Evolutionary conservation across 2,113 vertebrate species (phyloP).

Genomic region (Pleuronectes platessa): DNA sequence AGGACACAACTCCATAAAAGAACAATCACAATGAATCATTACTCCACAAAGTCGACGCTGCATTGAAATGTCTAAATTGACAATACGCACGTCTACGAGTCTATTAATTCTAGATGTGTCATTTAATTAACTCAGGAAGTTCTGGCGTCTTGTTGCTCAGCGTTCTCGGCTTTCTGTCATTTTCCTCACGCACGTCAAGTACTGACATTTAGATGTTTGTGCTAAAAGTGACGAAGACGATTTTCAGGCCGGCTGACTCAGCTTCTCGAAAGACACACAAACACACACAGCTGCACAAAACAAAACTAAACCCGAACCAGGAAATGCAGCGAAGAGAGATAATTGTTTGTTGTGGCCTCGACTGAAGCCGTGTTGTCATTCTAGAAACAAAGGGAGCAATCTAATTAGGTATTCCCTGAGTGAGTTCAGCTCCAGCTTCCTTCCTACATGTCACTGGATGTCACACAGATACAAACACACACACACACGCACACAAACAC

Average conservation of each 20-base stretch:
- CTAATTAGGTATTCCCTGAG: conserved; percentile 60
- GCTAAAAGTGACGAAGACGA: not conserved
- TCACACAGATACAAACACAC: conserved; percentile 25
- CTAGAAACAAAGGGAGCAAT: conserved; percentile 3
- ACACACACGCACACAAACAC: too few relatives aligned
- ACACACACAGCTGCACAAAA: not conserved
- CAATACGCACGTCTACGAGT: not conserved
- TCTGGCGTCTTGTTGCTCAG: not conserved
- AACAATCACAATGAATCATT: conserved; percentile 32
- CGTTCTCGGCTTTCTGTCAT: not conserved
- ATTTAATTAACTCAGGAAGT: not conserved
- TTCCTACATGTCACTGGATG: conserved; percentile 38
- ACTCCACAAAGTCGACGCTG: not conserved
- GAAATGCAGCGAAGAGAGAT: conserved; percentile 18
- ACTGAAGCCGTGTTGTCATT: conserved; percentile 46
- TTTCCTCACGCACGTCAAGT: not conserved
- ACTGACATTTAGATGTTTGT: not conserved
- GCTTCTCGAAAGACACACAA: conserved; percentile 13
- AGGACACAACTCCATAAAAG: conserved; percentile 6
- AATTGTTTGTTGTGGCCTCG: conserved; percentile 50
- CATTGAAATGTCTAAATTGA: conserved; percentile 18
- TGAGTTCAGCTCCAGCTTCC: conserved; percentile 20
- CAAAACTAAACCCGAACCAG: not conserved
- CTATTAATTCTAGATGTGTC: not conserved
- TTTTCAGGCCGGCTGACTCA: conserved; percentile 3